Evolutionary conservation across 35 echinoderm and acorn worm species (phyloP).

Genomic region (Holothuria glaberrima): DNA sequence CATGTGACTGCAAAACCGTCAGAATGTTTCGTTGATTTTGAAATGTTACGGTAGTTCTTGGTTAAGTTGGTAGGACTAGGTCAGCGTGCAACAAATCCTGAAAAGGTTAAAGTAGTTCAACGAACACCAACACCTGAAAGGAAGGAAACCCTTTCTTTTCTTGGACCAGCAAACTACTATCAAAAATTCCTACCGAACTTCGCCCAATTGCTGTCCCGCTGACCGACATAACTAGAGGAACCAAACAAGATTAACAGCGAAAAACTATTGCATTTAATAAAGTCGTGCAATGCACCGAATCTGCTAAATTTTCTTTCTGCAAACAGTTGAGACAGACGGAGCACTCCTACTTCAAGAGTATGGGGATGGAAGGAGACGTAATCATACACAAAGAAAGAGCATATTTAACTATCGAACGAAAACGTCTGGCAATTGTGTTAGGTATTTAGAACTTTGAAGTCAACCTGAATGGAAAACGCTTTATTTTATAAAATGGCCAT

Average conservation of each 20-base stretch:
- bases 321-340: too few species aligned
- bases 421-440: conserved; percentile 36
- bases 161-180: background rate
- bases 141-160: background rate
- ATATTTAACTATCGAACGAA: conserved; percentile 24
- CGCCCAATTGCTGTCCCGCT: background rate
- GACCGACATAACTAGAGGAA: background rate
- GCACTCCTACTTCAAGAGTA: background rate
- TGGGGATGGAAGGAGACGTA: too few species aligned
- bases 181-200: background rate
- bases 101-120: background rate
- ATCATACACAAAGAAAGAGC: too few species aligned
- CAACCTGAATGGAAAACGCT: conserved; percentile 15
- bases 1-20: background rate
- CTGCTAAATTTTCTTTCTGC: background rate
- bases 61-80: background rate
- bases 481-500: conserved; percentile 52
- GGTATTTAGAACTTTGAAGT: conserved; percentile 55
- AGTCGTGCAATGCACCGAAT: background rate
- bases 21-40: background rate
- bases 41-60: background rate
- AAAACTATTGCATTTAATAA: background rate
- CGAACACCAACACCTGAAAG: background rate
- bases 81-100: background rate
- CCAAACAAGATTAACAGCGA: background rate